Conservation (phyloP, 2,797 vertebrate species). For the Podarcis siculus region DNA sequence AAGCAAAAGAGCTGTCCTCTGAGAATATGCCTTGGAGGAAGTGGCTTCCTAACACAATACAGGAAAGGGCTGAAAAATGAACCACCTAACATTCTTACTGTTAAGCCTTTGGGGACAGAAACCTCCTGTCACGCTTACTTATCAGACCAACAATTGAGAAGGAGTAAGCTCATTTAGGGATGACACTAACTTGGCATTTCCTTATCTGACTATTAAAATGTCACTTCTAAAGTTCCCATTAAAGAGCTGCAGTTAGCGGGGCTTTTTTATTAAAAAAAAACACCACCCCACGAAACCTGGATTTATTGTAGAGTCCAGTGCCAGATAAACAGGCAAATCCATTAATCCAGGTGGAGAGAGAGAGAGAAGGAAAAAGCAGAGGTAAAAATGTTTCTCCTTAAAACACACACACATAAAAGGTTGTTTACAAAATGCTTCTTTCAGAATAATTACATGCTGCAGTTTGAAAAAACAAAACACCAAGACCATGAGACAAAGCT, state of each 20-base stretch:
- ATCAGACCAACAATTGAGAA: constrained; percentile 23
- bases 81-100: background rate
- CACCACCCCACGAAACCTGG: constrained; percentile 41
- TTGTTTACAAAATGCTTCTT: constrained; percentile 28
- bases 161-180: constrained; percentile 20
- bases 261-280: too few relatives aligned
- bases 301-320: constrained; percentile 58
- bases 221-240: constrained; percentile 2
- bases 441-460: constrained; percentile 54
- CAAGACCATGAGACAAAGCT: constrained; percentile 38
- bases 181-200: constrained; percentile 55
- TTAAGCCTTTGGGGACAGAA: background rate
- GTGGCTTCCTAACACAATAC: background rate
- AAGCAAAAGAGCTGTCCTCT: background rate
- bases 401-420: background rate
- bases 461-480: constrained; percentile 59
- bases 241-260: background rate
- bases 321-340: constrained; percentile 60
- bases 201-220: constrained; percentile 13
- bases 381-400: constrained; percentile 51
- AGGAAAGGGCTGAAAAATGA: background rate
- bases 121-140: background rate
- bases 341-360: constrained; percentile 61
- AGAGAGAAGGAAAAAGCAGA: constrained; percentile 36
- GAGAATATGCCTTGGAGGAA: background rate